These are phyloP conservation scores for Polyodon spathula DNA, from an alignment of 2,113 vertebrate genomes.

Conservation along the genomic window DNA sequence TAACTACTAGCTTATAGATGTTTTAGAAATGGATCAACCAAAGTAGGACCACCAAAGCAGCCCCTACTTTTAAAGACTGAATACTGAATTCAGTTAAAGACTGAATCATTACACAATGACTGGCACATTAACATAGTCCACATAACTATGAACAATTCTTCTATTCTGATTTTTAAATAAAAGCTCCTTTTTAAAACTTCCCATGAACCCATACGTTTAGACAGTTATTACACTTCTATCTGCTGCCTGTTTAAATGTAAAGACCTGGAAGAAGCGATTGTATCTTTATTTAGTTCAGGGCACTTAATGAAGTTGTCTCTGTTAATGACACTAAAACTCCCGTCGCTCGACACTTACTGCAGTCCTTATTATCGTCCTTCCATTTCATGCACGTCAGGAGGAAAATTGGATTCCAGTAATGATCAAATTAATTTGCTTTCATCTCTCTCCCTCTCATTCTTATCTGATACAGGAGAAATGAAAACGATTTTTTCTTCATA, in stretches of 20 bases:
- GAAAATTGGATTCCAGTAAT: constrained; percentile 35
- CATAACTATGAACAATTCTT: too few species aligned
- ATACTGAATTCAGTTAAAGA: too few species aligned
- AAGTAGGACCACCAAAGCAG: too few species aligned
- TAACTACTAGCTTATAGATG: too few species aligned
- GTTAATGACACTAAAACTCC: constrained; percentile 16
- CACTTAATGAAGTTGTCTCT: constrained; percentile 34
- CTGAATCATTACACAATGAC: too few species aligned
- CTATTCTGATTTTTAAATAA: not conserved
- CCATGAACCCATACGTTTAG: not conserved
- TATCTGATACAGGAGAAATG: not conserved
- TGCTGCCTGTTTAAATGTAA: constrained; percentile 9
- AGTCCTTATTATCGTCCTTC: constrained; percentile 24
- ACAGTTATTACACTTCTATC: constrained; percentile 4
- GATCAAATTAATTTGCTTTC: constrained; percentile 27
- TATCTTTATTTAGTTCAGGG: constrained; percentile 11
- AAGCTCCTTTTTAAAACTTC: not conserved
- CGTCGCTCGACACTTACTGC: constrained; percentile 5
- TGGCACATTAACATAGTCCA: too few species aligned
- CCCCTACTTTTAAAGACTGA: too few species aligned
- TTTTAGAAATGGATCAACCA: too few species aligned
- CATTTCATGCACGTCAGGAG: constrained; percentile 33
- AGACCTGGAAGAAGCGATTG: constrained; percentile 1
- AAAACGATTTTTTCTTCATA: not conserved
- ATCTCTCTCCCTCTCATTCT: constrained; percentile 6